Percentiles rank a stretch among this genome's conserved stretches.
Conservation (phyloP, 2,113 vertebrate species). For the Poecile atricapillus region DNA sequence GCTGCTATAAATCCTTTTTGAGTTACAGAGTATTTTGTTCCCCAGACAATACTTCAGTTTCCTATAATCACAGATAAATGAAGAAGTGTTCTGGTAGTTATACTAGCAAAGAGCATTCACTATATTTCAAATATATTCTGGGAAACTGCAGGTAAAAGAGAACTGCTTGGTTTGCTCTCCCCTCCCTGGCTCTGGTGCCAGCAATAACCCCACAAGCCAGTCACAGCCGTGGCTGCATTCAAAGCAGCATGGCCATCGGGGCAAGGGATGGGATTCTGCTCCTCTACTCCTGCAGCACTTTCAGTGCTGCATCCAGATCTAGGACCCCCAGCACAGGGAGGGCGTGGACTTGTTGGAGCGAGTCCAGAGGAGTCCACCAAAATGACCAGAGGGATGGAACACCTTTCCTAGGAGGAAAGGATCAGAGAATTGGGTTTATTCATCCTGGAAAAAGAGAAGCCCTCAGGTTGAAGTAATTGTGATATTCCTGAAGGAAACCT, state of each 20-base stretch:
- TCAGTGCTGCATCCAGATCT: neutral
- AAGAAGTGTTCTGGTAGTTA: constrained; percentile 26
- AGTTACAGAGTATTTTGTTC: neutral
- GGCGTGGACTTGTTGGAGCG: neutral
- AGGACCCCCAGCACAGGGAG: neutral
- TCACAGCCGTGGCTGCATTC: neutral
- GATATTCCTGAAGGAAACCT: neutral
- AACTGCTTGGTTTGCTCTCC: neutral
- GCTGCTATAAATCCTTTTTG: neutral
- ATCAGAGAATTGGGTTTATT: neutral
- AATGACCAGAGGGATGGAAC: neutral
- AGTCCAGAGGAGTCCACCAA: neutral
- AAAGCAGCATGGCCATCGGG: neutral
- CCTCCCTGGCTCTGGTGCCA: neutral
- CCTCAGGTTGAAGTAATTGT: neutral
- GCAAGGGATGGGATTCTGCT: neutral
- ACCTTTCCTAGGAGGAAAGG: neutral
- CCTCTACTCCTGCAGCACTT: neutral
- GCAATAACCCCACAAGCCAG: neutral
- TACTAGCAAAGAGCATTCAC: neutral
- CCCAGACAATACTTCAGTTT: neutral
- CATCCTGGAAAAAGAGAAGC: neutral
- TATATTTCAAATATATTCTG: neutral
- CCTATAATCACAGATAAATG: constrained; percentile 15
- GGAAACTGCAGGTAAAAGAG: neutral